These are phyloP conservation scores for Zaprionus vittiger DNA, from an alignment of 1,140 invertebrate species.

Conservation along the genomic window DNA sequence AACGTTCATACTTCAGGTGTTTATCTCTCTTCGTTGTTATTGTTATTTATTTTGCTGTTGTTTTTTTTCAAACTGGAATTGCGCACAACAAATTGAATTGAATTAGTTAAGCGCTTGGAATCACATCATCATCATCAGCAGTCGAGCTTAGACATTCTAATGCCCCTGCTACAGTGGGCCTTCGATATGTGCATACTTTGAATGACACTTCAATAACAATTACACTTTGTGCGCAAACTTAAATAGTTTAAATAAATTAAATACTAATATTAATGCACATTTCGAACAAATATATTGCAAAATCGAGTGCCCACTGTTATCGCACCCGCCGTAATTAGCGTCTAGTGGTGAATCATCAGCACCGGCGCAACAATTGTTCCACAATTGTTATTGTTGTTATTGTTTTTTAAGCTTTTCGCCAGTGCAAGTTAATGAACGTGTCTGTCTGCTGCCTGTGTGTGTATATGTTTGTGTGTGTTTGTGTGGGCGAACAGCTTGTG, in stretches of 20 bases:
- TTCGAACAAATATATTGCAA: background rate
- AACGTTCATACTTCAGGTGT: slow-evolving; percentile 88
- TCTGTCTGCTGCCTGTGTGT: background rate
- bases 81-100: slow-evolving; percentile 40
- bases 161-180: slow-evolving; percentile 4
- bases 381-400: slow-evolving; percentile 50
- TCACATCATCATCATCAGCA: slow-evolving; percentile 38
- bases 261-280: background rate
- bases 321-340: slow-evolving; percentile 45
- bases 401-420: slow-evolving; percentile 27
- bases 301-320: slow-evolving; percentile 11
- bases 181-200: slow-evolving; percentile 6
- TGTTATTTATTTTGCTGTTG: slow-evolving; percentile 85
- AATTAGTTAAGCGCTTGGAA: slow-evolving; percentile 47
- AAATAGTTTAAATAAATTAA: background rate
- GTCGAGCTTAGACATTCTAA: slow-evolving; percentile 30
- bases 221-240: background rate
- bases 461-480: slow-evolving; percentile 9
- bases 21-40: slow-evolving; percentile 70
- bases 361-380: slow-evolving; percentile 35
- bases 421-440: slow-evolving; percentile 51
- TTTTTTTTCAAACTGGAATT: slow-evolving; percentile 54
- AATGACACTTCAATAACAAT: background rate
- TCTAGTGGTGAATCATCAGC: slow-evolving; percentile 53
- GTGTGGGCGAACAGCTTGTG: slow-evolving; percentile 18